phyloP scores from a whole-genome alignment of 1,140 invertebrate species.

The Drosophila ogumai region DNA sequence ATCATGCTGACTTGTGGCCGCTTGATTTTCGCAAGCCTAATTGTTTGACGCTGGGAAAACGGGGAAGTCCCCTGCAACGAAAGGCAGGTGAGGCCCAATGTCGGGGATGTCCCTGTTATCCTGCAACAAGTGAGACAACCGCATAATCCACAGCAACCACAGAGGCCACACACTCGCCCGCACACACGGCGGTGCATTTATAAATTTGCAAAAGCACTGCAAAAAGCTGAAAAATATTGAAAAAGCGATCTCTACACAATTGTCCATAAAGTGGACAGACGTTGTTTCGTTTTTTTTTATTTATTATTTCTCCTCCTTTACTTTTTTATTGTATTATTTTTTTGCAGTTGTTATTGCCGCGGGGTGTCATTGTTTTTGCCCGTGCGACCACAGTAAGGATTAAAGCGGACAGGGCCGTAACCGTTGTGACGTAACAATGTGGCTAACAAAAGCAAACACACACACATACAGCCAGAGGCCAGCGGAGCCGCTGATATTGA shows the following conservation, averaged over 20 bases:
- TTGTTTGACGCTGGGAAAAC: constrained; percentile 4
- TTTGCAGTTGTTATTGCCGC: constrained; percentile 26
- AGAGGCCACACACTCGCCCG: constrained; percentile 63
- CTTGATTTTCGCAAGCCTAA: constrained; percentile 20
- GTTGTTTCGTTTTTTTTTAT: constrained; percentile 16
- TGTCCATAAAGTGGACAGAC: constrained; percentile 53
- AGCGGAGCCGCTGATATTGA: constrained; percentile 75
- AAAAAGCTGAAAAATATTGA: constrained; percentile 78
- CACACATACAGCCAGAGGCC: constrained; percentile 35
- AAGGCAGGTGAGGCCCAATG: constrained; percentile 19
- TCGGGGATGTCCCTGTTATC: constrained; percentile 12
- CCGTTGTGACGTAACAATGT: constrained; percentile 75
- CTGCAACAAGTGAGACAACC: constrained; percentile 75
- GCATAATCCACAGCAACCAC: constrained; percentile 78
- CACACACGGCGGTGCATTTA: constrained; percentile 63
- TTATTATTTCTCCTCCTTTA: constrained; percentile 9
- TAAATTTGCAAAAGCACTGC: constrained; percentile 58
- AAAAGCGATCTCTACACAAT: constrained; percentile 78
- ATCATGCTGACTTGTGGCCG: constrained; percentile 13
- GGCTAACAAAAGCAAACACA: constrained; percentile 71
- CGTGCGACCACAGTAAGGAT: constrained; percentile 74
- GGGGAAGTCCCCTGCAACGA: constrained; percentile 6
- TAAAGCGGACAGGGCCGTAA: constrained; percentile 60
- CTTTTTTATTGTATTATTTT: constrained; percentile 1
- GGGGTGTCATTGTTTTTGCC: constrained; percentile 48